Evolutionary conservation across 2,797 vertebrate genomes (phyloP).

Genomic region (Pempheris klunzingeri): DNA sequence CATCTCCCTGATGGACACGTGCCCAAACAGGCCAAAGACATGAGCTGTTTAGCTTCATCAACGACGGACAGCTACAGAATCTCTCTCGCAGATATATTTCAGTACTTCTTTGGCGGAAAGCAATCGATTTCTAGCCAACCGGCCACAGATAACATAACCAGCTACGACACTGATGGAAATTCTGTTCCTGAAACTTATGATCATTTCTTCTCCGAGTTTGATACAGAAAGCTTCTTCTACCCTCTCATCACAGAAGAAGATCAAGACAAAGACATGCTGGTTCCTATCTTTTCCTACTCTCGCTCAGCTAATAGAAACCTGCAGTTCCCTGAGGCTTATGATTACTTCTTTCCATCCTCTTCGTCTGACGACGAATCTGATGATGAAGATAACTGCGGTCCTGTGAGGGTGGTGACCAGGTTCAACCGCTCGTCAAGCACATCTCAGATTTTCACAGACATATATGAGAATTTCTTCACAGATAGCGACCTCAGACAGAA

Average conservation of each 20-base stretch:
- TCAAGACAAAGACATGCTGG: slow-evolving; percentile 47
- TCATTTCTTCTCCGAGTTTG: slow-evolving; percentile 91
- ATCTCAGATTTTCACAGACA: slow-evolving; percentile 76
- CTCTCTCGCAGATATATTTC: slow-evolving; percentile 78
- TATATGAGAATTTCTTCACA: slow-evolving; percentile 86
- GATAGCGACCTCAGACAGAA: slow-evolving; percentile 71
- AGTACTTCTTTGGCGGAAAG: slow-evolving; percentile 78
- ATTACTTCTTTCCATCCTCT: slow-evolving; percentile 87
- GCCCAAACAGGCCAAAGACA: slow-evolving; percentile 9
- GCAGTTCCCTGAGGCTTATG: slow-evolving; percentile 91
- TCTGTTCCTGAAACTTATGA: slow-evolving; percentile 92
- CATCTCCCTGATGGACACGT: slow-evolving; percentile 12
- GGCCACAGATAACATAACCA: slow-evolving; percentile 39
- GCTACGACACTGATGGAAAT: slow-evolving; percentile 42
- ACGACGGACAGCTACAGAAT: slow-evolving; percentile 62
- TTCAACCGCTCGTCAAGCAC: slow-evolving; percentile 54
- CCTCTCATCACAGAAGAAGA: slow-evolving; percentile 61
- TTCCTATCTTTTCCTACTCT: slow-evolving; percentile 79
- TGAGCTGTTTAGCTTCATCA: slow-evolving; percentile 55
- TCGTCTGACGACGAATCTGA: slow-evolving; percentile 83
- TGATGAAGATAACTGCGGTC: slow-evolving; percentile 72
- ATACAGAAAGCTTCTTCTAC: slow-evolving; percentile 78
- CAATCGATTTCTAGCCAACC: slow-evolving; percentile 50
- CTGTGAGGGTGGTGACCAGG: slow-evolving; percentile 76
- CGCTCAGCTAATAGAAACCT: slow-evolving; percentile 72